These are phyloP conservation scores for Poicephalus gulielmi DNA, from an alignment of 2,113 vertebrate species.

Conservation along the genomic window DNA sequence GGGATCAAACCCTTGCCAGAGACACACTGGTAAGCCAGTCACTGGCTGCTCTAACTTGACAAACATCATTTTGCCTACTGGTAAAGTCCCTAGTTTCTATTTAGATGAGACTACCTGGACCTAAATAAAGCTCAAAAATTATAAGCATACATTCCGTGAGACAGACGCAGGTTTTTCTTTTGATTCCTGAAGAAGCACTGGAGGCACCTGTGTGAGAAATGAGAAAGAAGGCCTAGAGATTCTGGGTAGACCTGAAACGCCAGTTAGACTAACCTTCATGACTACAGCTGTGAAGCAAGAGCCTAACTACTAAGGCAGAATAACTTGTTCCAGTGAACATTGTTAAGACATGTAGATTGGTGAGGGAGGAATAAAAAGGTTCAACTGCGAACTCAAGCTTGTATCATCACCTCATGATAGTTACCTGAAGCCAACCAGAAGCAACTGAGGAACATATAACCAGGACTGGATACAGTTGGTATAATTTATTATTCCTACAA, in stretches of 20 bases:
- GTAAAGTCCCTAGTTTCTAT: background rate
- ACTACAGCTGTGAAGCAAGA: slow-evolving; percentile 45
- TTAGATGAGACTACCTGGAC: background rate
- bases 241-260: slow-evolving; percentile 38
- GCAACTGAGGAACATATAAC: background rate
- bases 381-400: background rate
- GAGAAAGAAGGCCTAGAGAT: background rate
- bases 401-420: background rate
- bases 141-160: background rate
- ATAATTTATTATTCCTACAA: background rate
- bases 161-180: background rate
- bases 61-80: background rate
- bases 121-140: background rate
- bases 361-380: background rate
- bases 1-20: background rate
- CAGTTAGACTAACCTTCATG: background rate
- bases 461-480: background rate
- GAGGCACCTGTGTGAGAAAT: background rate
- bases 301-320: background rate
- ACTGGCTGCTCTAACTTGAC: background rate
- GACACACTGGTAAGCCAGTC: background rate
- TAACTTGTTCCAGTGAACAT: slow-evolving; percentile 1
- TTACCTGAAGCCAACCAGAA: background rate
- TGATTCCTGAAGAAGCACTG: background rate
- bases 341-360: slow-evolving; percentile 4